phyloP scores from a whole-genome alignment of 1,140 invertebrate species.

The Coenobita brevimanus region DNA sequence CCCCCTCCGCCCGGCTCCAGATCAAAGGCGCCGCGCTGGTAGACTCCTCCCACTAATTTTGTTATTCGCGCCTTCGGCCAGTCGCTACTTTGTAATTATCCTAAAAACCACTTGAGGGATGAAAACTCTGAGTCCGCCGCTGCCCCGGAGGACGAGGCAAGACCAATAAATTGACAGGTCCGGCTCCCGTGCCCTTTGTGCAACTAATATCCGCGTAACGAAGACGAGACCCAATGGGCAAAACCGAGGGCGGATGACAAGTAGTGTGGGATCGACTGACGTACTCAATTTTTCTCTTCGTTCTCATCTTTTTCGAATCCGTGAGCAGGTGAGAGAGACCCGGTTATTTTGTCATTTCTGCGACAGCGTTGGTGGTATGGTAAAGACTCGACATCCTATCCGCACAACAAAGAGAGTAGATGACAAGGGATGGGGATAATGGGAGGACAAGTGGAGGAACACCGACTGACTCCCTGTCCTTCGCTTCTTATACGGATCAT shows the following conservation, averaged over 20 bases:
- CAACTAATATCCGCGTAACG: constrained; percentile 26
- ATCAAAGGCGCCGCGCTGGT: constrained; percentile 55
- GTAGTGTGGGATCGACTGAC: not conserved
- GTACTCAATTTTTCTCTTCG: not conserved
- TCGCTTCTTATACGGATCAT: too few relatives aligned
- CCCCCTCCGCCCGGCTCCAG: too few relatives aligned
- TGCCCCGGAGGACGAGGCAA: constrained; percentile 17
- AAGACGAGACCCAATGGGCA: constrained; percentile 10
- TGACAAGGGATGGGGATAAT: not conserved
- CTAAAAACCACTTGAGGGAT: constrained; percentile 62
- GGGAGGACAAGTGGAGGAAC: not conserved
- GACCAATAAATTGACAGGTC: constrained; percentile 53
- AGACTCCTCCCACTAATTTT: constrained; percentile 58
- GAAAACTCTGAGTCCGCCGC: constrained; percentile 31
- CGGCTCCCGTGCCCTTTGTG: constrained; percentile 42
- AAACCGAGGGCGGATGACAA: not conserved
- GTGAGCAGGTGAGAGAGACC: too few relatives aligned
- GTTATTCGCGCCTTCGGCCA: constrained; percentile 59
- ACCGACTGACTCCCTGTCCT: too few relatives aligned
- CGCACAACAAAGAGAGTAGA: too few relatives aligned
- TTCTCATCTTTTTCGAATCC: too few relatives aligned
- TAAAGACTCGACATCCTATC: too few relatives aligned
- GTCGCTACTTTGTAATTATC: constrained; percentile 56
- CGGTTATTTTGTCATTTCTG: too few relatives aligned
- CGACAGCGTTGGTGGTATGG: too few relatives aligned